phyloP scores from a whole-genome alignment of 1,140 invertebrate genomes.

The Nymphalis io region DNA sequence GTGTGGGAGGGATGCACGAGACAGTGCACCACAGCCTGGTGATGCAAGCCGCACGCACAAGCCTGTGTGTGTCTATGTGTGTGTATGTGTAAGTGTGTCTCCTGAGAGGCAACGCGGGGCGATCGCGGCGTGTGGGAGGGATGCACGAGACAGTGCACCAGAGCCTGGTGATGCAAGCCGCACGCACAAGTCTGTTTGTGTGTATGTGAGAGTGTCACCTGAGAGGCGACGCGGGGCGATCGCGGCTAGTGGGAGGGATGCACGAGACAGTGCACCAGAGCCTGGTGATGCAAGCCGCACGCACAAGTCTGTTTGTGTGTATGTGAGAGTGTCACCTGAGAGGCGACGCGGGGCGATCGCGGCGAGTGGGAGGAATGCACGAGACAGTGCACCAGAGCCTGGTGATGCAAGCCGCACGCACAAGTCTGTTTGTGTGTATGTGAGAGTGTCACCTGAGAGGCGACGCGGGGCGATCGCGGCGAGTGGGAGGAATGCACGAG shows the following conservation, averaged over 20 bases:
- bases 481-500: constrained; percentile 83
- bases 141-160: too few relatives aligned
- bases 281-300: constrained; percentile 91
- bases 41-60: constrained; percentile 88
- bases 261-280: constrained; percentile 93
- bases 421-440: constrained; percentile 48
- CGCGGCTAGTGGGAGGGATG: constrained; percentile 68
- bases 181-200: too few relatives aligned
- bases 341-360: neutral
- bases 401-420: constrained; percentile 90
- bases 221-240: neutral
- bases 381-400: constrained; percentile 93
- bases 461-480: neutral
- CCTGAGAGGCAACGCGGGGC: too few relatives aligned
- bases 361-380: constrained; percentile 80
- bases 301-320: constrained; percentile 70
- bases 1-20: constrained; percentile 83
- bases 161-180: too few relatives aligned
- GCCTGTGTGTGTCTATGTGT: neutral
- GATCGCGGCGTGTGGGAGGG: too few relatives aligned
- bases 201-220: constrained; percentile 15
- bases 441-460: constrained; percentile 20
- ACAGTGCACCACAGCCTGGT: constrained; percentile 94
- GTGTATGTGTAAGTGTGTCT: neutral
- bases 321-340: constrained; percentile 21